Evolutionary conservation across 2,797 vertebrate species (phyloP).

Genomic region (Bovichtus diacanthus): DNA sequence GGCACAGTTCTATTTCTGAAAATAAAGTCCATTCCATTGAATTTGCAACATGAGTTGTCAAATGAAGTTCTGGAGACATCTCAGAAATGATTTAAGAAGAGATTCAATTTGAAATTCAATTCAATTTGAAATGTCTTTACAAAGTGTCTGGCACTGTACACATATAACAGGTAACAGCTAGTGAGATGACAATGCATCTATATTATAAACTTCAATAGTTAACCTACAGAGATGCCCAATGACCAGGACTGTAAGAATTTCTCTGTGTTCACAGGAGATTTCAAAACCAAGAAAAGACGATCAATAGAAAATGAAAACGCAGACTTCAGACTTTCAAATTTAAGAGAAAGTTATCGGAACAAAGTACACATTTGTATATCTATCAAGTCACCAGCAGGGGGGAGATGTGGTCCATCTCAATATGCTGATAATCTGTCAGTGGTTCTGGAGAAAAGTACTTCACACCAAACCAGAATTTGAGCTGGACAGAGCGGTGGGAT

Average conservation of each 20-base stretch:
- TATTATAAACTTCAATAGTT: neutral
- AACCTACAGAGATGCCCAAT: too few species aligned
- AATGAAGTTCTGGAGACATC: neutral
- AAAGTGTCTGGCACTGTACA: neutral
- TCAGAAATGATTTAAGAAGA: neutral
- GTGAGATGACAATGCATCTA: neutral
- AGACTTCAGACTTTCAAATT: constrained; percentile 1
- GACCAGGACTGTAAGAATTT: neutral
- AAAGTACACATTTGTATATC: constrained; percentile 3
- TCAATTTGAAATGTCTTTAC: neutral
- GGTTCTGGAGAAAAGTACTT: constrained; percentile 15
- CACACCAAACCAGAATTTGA: constrained; percentile 1
- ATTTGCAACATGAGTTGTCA: neutral
- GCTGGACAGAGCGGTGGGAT: too few species aligned
- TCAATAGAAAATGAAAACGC: neutral
- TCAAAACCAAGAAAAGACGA: neutral
- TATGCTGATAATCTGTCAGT: neutral
- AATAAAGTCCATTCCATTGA: neutral
- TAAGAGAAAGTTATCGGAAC: neutral
- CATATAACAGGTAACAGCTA: neutral
- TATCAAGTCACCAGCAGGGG: constrained; percentile 60
- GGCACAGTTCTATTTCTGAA: neutral
- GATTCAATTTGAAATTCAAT: neutral
- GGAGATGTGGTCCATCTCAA: constrained; percentile 17
- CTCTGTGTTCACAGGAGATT: neutral